These are phyloP conservation scores for Volucella bombylans DNA, from an alignment of 2,888 invertebrate species.

Conservation along the genomic window DNA sequence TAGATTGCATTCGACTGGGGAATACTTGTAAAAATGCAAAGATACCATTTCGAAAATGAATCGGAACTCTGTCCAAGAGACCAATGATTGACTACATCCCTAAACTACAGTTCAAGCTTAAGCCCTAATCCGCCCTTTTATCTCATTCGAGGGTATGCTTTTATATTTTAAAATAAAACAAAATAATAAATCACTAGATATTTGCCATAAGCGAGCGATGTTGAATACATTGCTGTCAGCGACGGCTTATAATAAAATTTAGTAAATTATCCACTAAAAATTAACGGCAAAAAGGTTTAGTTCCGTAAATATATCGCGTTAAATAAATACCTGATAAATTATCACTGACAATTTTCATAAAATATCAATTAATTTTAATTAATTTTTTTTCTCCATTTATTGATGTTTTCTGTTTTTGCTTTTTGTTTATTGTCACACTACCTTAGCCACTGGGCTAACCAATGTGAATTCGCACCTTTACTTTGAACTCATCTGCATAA, in stretches of 20 bases:
- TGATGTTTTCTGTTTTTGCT: constrained; percentile 2
- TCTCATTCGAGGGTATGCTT: too few species aligned
- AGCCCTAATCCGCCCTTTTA: too few species aligned
- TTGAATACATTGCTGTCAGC: background rate
- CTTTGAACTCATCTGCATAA: constrained; percentile 47
- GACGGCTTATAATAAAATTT: constrained; percentile 20
- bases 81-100: too few species aligned
- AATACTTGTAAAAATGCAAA: too few species aligned
- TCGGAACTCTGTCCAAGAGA: too few species aligned
- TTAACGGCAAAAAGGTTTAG: constrained; percentile 7
- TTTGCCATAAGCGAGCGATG: background rate
- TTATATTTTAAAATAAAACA: background rate
- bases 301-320: constrained; percentile 9
- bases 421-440: background rate
- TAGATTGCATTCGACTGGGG: too few species aligned
- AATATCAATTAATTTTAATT: constrained; percentile 41
- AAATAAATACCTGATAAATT: constrained; percentile 43
- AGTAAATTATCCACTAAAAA: constrained; percentile 29
- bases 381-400: background rate
- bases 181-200: constrained; percentile 30
- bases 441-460: too few species aligned
- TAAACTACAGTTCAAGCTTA: too few species aligned
- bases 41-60: too few species aligned
- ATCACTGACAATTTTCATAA: constrained; percentile 30
- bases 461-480: background rate